phyloP scores from a whole-genome alignment of 2,888 invertebrate species.

The Cerastis rubricosa region DNA sequence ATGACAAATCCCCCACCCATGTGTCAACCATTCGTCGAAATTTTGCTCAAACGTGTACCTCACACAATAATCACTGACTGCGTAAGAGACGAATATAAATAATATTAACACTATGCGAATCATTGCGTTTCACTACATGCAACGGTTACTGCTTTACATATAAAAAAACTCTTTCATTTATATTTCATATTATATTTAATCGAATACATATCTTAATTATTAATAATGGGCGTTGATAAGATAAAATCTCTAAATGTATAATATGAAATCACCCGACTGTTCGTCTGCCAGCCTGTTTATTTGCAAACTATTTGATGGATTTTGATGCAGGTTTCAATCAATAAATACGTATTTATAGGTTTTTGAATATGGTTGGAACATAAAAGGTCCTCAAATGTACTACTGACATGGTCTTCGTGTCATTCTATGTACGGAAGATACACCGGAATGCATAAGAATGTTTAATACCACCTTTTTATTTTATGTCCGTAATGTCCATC shows the following conservation, averaged over 20 bases:
- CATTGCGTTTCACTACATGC: slow-evolving; percentile 58
- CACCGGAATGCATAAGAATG: neutral
- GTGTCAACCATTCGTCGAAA: slow-evolving; percentile 69
- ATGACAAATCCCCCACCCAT: slow-evolving; percentile 64
- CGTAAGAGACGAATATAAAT: slow-evolving; percentile 58
- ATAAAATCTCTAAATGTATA: slow-evolving; percentile 42
- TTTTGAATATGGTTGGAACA: neutral
- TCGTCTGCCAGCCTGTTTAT: slow-evolving; percentile 10
- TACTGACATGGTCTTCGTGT: neutral
- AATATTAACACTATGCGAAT: slow-evolving; percentile 56
- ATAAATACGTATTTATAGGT: neutral
- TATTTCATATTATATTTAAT: slow-evolving; percentile 52
- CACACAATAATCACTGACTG: slow-evolving; percentile 71
- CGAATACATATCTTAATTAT: slow-evolving; percentile 61
- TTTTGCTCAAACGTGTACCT: slow-evolving; percentile 72
- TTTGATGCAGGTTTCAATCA: neutral
- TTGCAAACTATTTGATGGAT: slow-evolving; percentile 8
- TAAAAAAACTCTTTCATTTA: slow-evolving; percentile 62
- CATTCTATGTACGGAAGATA: neutral
- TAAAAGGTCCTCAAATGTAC: neutral
- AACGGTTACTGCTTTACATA: slow-evolving; percentile 55
- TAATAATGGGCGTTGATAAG: slow-evolving; percentile 45
- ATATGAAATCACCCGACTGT: slow-evolving; percentile 23
- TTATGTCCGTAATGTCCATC: no score
- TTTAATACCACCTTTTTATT: no score